Evolutionary conservation across 1,140 invertebrate species (phyloP), one percentile per base, ranked within the genome.

Genomic region (Drosophila triauraria): DNA sequence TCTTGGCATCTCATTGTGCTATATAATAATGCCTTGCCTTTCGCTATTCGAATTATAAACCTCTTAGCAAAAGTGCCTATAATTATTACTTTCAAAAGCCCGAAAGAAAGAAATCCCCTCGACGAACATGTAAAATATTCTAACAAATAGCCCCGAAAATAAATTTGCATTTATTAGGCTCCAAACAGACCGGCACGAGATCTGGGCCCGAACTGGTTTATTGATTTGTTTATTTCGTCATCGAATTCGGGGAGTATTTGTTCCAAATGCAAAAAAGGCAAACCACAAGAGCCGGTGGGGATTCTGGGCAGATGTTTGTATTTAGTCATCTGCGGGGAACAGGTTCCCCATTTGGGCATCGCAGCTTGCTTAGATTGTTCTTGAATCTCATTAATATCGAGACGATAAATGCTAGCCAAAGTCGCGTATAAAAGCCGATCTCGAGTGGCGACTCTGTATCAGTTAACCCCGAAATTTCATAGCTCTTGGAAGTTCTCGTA

Each of bases 331-430:
- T 35, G 10, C 12, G 13, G 23, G 35, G 7, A 72, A 60, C 67
- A 23, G 69, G 67, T 72, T 72, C 17, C 67, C 38, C 13, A 46
- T 72, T 71, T 72, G 46, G 69, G 46, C 53, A 51, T 51, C 44
- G 81, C 58, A 64, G 69, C 81, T 75, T 85, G 53, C 23, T 17
- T 46, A 70, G 75, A 86, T 71, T 79, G 82, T 82, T 86, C 82
- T 85, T 85, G 82, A 85, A 85, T 86, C 74, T 75, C 82, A 85
- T 85, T 85, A 85, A 82, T 86, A 82, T 51, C 32, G 15, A 68
- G 35, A 58, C 80, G 84, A 80, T 87, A 87, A 87, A 68, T 46
- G 68, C 30, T 56, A 53, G 63, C 20, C 51, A 38, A 38, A 38
- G 27, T 43, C 30, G 40, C 27, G 43, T 87, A 87, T 78, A 87